phyloP scores from a whole-genome alignment of 2,113 vertebrate genomes.

The Chrysochloris asiatica region DNA sequence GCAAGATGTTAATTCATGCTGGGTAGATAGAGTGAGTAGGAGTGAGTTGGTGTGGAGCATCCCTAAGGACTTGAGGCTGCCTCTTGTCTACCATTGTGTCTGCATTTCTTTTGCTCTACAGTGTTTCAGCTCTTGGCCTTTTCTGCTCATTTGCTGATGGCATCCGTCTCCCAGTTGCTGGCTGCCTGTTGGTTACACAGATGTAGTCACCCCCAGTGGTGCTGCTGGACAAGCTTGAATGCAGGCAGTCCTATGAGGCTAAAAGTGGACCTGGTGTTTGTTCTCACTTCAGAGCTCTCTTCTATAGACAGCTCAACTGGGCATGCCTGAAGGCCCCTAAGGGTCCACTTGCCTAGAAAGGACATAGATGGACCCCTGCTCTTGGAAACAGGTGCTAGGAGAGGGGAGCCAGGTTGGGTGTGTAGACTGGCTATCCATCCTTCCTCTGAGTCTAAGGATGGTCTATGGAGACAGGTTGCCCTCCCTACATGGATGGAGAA shows the following conservation, averaged over 20 bases:
- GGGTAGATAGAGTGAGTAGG: background rate
- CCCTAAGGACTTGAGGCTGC: background rate
- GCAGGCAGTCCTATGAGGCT: background rate
- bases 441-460: background rate
- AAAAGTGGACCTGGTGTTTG: background rate
- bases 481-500: background rate
- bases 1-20: background rate
- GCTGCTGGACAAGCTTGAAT: slow-evolving; percentile 16
- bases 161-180: slow-evolving; percentile 11
- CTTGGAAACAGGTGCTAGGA: background rate
- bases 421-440: background rate
- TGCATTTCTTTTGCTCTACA: background rate
- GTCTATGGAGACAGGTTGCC: background rate
- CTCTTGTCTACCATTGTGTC: background rate
- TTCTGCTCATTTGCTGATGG: slow-evolving; percentile 20
- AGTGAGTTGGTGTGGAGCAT: background rate
- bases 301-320: background rate
- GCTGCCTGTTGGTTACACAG: slow-evolving; percentile 31
- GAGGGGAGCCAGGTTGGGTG: background rate
- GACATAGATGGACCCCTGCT: background rate
- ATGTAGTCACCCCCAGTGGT: slow-evolving; percentile 14
- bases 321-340: background rate
- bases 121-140: slow-evolving; percentile 5
- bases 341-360: background rate
- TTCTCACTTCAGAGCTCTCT: background rate